These are phyloP conservation scores for Austrolebias charrua DNA, from an alignment of 2,797 vertebrate species.

Conservation along the genomic window DNA sequence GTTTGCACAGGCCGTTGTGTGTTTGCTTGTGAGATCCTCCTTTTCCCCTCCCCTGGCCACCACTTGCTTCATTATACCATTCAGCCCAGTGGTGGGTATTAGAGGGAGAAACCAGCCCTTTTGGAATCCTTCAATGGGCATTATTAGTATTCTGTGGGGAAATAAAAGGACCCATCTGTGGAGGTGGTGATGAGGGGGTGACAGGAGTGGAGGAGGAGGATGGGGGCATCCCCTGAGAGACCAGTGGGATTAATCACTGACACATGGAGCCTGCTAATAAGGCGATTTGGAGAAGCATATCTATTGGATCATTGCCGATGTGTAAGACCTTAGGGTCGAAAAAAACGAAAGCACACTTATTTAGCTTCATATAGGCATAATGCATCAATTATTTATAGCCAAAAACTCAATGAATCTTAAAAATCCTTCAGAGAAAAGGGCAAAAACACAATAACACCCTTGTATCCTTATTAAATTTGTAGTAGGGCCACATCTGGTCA, in stretches of 20 bases:
- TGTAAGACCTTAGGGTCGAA: conserved; percentile 41
- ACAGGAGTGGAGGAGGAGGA: conserved; percentile 38
- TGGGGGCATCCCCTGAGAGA: conserved; percentile 57
- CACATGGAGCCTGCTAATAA: conserved; percentile 82
- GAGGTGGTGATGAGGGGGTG: conserved; percentile 72
- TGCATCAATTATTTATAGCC: conserved; percentile 3
- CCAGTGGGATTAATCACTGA: conserved; percentile 79
- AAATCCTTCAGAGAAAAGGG: conserved; percentile 8
- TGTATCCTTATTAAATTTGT: conserved; percentile 81
- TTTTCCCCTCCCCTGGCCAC: conserved; percentile 53
- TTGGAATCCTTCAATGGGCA: conserved; percentile 76
- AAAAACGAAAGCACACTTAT: conserved; percentile 13
- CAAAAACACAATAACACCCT: conserved; percentile 41
- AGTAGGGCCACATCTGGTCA: conserved; percentile 81
- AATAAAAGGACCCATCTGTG: conserved; percentile 83
- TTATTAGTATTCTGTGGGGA: conserved; percentile 80
- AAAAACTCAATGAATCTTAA: conserved; percentile 17
- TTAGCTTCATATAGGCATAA: conserved; percentile 4
- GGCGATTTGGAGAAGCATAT: conserved; percentile 55
- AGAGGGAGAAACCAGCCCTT: conserved; percentile 56
- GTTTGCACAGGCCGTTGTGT: conserved; percentile 59
- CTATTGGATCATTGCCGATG: conserved; percentile 55
- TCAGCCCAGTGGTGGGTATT: conserved; percentile 48
- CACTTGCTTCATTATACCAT: conserved; percentile 70
- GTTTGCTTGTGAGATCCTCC: conserved; percentile 46